These are phyloP conservation scores for Polyommatus icarus DNA, from an alignment of 2,888 invertebrate species.

Conservation along the genomic window DNA sequence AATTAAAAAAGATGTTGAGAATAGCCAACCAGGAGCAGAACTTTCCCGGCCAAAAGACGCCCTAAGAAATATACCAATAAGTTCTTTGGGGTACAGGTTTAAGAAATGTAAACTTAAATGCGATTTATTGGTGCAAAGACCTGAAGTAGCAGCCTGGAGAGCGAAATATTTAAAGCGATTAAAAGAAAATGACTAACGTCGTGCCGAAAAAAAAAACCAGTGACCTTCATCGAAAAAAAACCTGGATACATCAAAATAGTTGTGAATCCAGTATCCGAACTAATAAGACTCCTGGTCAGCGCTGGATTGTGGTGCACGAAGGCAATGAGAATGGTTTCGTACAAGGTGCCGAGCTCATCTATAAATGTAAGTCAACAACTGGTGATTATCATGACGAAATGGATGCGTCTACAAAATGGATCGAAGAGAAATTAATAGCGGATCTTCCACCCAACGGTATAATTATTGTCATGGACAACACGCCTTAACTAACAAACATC, in stretches of 20 bases:
- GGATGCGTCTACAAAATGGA: conserved; percentile 2
- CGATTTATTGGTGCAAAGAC: conserved; percentile 9
- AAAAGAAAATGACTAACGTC: conserved; percentile 11
- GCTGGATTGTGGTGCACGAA: background rate
- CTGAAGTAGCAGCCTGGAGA: conserved; percentile 11
- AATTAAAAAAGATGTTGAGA: conserved; percentile 15
- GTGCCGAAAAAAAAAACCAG: conserved; percentile 28
- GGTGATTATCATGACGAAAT: conserved; percentile 39
- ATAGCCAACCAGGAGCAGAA: background rate
- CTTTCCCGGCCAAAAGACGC: background rate
- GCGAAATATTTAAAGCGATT: conserved; percentile 24
- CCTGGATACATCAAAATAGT: conserved; percentile 40
- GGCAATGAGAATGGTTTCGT: conserved; percentile 37
- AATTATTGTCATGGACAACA: background rate
- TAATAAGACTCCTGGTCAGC: background rate
- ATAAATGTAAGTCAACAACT: conserved; percentile 39
- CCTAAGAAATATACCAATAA: conserved; percentile 13
- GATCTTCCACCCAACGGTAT: conserved; percentile 6
- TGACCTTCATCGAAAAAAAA: conserved; percentile 35
- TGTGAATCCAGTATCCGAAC: conserved; percentile 37
- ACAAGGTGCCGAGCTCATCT: conserved; percentile 7
- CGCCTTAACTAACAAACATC: background rate
- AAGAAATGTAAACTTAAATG: background rate
- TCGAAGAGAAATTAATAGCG: background rate
- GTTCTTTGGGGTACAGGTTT: background rate